Evolutionary conservation across 2,888 invertebrate species (phyloP).

Genomic region (Xestia ashworthii): DNA sequence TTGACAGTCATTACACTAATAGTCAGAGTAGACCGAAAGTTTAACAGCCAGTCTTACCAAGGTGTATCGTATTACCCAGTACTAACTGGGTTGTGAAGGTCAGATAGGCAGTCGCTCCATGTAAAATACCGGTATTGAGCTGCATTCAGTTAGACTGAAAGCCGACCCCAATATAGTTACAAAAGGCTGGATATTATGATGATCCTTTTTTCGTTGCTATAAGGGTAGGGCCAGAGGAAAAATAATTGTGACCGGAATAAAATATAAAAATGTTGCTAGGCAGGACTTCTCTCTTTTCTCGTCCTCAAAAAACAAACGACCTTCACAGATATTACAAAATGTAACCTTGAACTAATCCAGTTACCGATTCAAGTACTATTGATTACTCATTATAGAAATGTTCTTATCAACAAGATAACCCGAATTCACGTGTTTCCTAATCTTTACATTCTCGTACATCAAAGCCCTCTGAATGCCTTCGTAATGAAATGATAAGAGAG

Average conservation of each 20-base stretch:
- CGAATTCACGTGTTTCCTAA: constrained; percentile 29
- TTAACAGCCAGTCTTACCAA: too few relatives aligned
- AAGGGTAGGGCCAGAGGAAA: too few relatives aligned
- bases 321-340: constrained; percentile 26
- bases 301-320: not conserved
- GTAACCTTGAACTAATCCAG: constrained; percentile 29
- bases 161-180: too few relatives aligned
- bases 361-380: constrained; percentile 16
- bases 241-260: too few relatives aligned
- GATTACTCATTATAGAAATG: constrained; percentile 35
- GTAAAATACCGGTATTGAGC: too few relatives aligned
- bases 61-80: too few relatives aligned
- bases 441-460: not conserved
- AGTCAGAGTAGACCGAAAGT: too few relatives aligned
- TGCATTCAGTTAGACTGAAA: too few relatives aligned
- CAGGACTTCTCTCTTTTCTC: not conserved
- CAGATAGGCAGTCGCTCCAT: too few relatives aligned
- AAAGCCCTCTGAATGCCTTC: constrained; percentile 12
- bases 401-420: constrained; percentile 39
- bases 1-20: not conserved
- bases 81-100: too few relatives aligned
- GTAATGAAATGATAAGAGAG: constrained; percentile 28
- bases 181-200: too few relatives aligned
- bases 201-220: too few relatives aligned
- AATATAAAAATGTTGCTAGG: not conserved